Percentiles rank a stretch among this genome's conserved stretches.
phyloP scores from a whole-genome alignment of 2,888 invertebrate genomes.

The Lucinisca nassula region DNA sequence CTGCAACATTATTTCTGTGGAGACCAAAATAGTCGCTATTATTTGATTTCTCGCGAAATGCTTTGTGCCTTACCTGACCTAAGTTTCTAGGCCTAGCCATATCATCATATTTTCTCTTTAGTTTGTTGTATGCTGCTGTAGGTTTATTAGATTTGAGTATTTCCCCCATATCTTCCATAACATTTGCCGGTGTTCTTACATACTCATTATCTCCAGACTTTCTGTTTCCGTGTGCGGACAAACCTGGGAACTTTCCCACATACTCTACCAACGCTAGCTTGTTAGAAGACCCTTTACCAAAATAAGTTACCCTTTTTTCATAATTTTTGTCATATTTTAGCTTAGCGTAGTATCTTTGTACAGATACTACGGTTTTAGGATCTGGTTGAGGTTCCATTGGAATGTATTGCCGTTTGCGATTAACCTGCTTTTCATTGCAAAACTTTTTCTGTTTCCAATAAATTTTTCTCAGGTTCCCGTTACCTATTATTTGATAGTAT shows the following conservation, averaged over 20 bases:
- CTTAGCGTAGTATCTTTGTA: neutral
- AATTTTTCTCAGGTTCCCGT: neutral
- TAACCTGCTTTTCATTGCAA: neutral
- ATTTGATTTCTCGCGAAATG: no score
- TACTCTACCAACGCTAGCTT: neutral
- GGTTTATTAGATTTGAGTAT: no score
- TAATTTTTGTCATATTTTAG: neutral
- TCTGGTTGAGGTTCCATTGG: neutral
- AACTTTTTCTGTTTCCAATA: neutral
- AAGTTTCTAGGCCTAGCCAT: no score
- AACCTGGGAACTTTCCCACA: neutral
- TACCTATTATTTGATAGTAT: neutral
- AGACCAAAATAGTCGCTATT: no score
- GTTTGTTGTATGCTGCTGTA: no score
- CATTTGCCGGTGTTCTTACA: no score
- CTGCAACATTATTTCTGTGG: no score
- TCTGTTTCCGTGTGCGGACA: neutral
- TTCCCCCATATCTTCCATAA: no score
- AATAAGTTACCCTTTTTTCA: neutral
- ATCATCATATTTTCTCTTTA: no score
- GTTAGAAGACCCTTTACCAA: neutral
- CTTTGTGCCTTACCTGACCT: no score
- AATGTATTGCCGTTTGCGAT: neutral
- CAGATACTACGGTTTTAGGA: neutral
- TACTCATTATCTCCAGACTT: neutral